Base-by-base conservation (phyloP, 2,888 invertebrate species). In the Lamproptera curius region DNA sequence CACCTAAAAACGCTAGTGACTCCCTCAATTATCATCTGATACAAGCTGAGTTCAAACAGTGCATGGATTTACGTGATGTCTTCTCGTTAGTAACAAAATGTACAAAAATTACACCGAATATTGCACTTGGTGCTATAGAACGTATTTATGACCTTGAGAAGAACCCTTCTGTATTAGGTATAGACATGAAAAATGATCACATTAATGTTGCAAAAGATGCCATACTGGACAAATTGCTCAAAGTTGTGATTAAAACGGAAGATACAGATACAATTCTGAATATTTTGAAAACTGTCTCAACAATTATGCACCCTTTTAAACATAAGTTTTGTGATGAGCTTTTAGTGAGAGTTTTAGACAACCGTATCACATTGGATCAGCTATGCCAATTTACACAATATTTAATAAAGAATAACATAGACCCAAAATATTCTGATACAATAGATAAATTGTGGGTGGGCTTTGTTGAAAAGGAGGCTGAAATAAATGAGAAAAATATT, bases 401-500 rank as follows among this genome's bases (percentile, higher is more conserved):
- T 57, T 74, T 93, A 23, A 82, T 86, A 10, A 73, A 72, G 42
- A 88, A 89, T 59, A 86, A 72, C 58, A 51, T 70, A 37, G 82
- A 89, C 53, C 60, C 70, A 2, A 85, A 77, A 51, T 89, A 89
- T 66, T 73, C 80, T 16, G 83, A 88, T 16, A 84, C 84, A 6
- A 82, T 91, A 48, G 92, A 93, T 57, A 90, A 90, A 63, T 70
- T 93, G 31, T 93, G 93, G 93, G 80, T 90, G 49, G 92, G 92
- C 8, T 88, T 93, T 58, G 73, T 89, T 14, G 89, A 89, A 51
- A 87, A 85, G 46, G 89, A 90, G 57, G 65, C 78, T 26, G 88
- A 90, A 17, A 91, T 93, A 33, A 75, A 88, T 68, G 88, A 88
- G 48, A 72, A 71, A 8, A 91, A 91, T 64, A 82, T 93, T 49